Conservation (phyloP, 2,113 vertebrate genomes). For the Aplodontia rufa region DNA sequence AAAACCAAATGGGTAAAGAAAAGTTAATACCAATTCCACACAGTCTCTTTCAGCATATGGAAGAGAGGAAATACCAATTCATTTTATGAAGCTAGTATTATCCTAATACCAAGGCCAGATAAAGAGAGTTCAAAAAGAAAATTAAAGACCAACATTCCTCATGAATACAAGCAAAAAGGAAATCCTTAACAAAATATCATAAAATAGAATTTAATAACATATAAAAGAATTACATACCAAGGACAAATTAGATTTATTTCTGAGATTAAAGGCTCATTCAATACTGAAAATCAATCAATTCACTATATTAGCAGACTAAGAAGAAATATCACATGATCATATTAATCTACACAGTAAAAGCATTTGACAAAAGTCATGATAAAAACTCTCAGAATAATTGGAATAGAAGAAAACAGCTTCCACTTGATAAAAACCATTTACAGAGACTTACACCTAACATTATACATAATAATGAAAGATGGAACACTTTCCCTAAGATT, state of each 20-base stretch:
- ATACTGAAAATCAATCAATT: not conserved
- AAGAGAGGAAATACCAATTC: not conserved
- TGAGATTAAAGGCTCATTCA: not conserved
- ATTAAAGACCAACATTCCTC: not conserved
- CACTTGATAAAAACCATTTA: not conserved
- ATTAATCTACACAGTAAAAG: not conserved
- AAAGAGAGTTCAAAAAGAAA: slow-evolving; percentile 23
- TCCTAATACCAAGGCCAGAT: not conserved
- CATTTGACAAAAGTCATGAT: not conserved
- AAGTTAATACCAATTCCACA: not conserved
- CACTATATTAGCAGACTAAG: not conserved
- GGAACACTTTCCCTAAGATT: not conserved
- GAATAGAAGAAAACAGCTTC: not conserved
- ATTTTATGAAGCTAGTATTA: not conserved
- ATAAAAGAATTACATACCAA: not conserved
- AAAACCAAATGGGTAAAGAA: not conserved
- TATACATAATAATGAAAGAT: not conserved
- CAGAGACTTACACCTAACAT: not conserved
- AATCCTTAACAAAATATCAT: not conserved
- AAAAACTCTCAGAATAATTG: slow-evolving; percentile 13
- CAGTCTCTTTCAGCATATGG: not conserved
- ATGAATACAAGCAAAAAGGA: not conserved
- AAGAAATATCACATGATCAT: not conserved
- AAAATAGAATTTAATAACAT: not conserved
- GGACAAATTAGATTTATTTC: not conserved